Evolutionary conservation across 2,797 vertebrate species (phyloP).

Genomic region (Sarcophilus harrisii): DNA sequence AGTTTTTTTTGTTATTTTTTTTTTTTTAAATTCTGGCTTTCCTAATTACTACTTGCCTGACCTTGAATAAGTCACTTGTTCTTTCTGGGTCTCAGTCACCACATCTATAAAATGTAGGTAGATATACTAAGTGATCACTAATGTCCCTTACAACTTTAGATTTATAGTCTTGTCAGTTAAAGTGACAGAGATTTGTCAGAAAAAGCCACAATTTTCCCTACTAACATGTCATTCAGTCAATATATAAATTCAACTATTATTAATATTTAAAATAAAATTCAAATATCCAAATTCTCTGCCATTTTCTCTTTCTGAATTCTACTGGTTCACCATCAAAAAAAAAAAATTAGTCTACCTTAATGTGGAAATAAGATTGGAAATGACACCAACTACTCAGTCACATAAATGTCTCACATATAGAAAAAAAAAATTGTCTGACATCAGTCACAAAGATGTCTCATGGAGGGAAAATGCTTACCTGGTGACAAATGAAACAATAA

Average conservation of each 20-base stretch:
- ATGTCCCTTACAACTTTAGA: neutral
- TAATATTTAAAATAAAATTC: conserved; percentile 10
- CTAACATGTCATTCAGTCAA: conserved; percentile 19
- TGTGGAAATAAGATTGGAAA: conserved; percentile 16
- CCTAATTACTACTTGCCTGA: neutral
- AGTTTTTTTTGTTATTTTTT: no score
- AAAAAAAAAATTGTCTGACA: conserved; percentile 13
- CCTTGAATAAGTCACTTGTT: neutral
- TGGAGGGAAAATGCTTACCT: neutral
- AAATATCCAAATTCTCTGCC: neutral
- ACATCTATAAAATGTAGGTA: neutral
- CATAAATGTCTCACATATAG: neutral
- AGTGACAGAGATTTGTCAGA: neutral
- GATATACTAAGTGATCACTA: neutral
- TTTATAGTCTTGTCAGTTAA: neutral
- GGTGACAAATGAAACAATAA: neutral
- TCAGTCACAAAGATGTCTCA: neutral
- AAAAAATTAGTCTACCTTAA: conserved; percentile 14
- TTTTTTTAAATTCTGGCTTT: neutral
- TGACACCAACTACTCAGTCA: neutral
- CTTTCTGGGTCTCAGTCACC: neutral
- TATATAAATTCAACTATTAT: conserved; percentile 9
- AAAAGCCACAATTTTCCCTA: neutral
- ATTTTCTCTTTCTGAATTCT: conserved; percentile 32
- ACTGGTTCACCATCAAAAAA: conserved; percentile 1